Conservation (phyloP, 2,113 vertebrate genomes). For the Astur gentilis region DNA sequence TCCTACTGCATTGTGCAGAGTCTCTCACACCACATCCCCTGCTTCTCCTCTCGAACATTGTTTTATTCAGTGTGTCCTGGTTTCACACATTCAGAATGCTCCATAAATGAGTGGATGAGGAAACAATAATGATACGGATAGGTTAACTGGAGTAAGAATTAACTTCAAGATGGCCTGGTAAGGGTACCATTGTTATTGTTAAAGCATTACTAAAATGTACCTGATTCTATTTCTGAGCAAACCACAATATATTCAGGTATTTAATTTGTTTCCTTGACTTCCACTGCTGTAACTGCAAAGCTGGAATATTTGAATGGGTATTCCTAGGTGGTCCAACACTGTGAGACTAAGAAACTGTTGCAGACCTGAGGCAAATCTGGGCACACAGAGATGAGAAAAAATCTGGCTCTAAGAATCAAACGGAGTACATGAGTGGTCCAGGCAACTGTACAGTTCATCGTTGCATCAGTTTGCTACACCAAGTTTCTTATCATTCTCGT, state of each 20-base stretch:
- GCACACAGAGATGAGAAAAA: neutral
- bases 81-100: neutral
- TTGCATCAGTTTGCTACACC: neutral
- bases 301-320: neutral
- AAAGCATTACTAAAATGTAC: neutral
- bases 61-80: neutral
- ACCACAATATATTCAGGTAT: neutral
- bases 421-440: neutral
- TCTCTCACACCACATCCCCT: neutral
- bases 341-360: neutral
- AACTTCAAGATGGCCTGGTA: neutral
- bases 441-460: neutral
- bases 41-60: neutral
- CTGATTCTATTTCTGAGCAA: neutral
- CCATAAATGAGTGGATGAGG: neutral
- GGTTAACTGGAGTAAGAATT: neutral
- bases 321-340: neutral
- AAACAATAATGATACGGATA: rapidly evolving
- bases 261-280: neutral
- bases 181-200: neutral
- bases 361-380: neutral
- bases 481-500: neutral
- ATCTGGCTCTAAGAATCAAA: neutral
- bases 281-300: neutral
- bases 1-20: neutral